These are phyloP conservation scores for Agonopterix alstromeriana DNA, from an alignment of 2,888 invertebrate species.

Conservation along the genomic window DNA sequence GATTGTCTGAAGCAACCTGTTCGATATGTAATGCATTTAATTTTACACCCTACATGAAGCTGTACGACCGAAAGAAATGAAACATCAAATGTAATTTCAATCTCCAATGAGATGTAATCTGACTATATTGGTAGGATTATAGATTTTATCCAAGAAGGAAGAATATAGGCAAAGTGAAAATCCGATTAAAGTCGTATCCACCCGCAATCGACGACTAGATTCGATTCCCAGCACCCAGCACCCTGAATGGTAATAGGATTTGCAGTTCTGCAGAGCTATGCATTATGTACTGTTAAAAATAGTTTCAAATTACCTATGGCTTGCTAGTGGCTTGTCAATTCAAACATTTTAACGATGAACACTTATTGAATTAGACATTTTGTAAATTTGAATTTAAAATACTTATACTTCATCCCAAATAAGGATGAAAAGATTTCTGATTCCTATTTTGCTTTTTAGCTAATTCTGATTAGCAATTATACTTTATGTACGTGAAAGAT, in stretches of 20 bases:
- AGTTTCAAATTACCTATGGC: constrained; percentile 36
- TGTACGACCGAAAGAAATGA: not conserved
- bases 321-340: too few species aligned
- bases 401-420: too few species aligned
- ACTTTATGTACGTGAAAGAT: too few species aligned
- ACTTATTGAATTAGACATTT: too few species aligned
- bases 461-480: too few species aligned
- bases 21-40: not conserved
- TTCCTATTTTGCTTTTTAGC: too few species aligned
- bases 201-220: constrained; percentile 63
- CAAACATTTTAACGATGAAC: too few species aligned
- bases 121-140: constrained; percentile 1
- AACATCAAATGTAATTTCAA: not conserved
- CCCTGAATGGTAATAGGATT: constrained; percentile 65
- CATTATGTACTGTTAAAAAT: constrained; percentile 25
- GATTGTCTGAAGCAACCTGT: not conserved
- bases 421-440: too few species aligned
- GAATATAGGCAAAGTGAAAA: constrained; percentile 36
- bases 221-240: constrained; percentile 50
- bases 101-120: not conserved
- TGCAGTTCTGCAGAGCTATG: constrained; percentile 55
- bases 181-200: constrained; percentile 59
- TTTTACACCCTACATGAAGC: not conserved
- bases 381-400: too few species aligned
- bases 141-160: constrained; percentile 2